These are phyloP conservation scores for Proteles cristata DNA, from an alignment of 2,113 vertebrate genomes.

Conservation along the genomic window DNA sequence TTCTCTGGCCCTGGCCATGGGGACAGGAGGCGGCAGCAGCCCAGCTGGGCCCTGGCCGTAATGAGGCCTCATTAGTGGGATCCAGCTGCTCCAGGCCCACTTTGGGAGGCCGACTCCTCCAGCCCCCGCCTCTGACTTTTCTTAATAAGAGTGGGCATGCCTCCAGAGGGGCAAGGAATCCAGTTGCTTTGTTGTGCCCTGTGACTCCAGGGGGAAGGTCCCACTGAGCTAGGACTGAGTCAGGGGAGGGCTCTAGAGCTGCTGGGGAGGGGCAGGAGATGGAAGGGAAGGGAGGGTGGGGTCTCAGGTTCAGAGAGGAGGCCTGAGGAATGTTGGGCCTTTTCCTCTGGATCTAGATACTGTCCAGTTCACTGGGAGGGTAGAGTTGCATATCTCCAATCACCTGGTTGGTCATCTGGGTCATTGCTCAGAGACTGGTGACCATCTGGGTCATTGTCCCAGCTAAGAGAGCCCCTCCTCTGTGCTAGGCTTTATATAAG, in stretches of 20 bases:
- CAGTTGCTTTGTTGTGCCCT: slow-evolving; percentile 59
- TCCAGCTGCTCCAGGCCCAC: slow-evolving; percentile 86
- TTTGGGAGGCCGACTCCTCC: slow-evolving; percentile 75
- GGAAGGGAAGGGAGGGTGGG: neutral
- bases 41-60: slow-evolving; percentile 82
- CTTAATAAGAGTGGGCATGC: slow-evolving; percentile 70
- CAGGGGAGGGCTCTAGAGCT: neutral
- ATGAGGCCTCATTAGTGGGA: slow-evolving; percentile 89
- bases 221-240: neutral
- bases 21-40: slow-evolving; percentile 75
- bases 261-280: neutral
- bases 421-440: neutral
- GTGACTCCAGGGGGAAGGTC: slow-evolving; percentile 29
- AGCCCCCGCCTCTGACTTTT: slow-evolving; percentile 70
- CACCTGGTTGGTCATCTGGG: neutral
- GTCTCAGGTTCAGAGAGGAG: neutral
- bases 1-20: slow-evolving; percentile 73
- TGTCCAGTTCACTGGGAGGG: neutral
- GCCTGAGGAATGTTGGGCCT: neutral
- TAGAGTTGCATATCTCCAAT: neutral
- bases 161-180: slow-evolving; percentile 68
- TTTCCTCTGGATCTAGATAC: neutral
- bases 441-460: neutral
- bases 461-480: neutral
- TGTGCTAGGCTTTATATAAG: neutral